Conservation (phyloP, 2,113 vertebrate species). For the Sapayoa aenigma region DNA sequence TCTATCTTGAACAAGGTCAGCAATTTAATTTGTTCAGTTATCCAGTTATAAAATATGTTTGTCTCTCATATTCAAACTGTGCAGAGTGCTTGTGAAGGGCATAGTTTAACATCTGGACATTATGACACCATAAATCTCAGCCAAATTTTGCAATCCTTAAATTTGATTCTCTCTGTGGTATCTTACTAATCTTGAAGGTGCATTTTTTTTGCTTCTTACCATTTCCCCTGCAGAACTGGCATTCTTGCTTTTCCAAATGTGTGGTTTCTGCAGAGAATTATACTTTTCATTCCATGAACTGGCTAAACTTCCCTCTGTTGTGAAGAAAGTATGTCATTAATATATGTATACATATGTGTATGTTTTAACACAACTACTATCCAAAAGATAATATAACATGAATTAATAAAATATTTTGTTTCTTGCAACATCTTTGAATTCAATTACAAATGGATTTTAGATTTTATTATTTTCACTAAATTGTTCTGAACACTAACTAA, state of each 20-base stretch:
- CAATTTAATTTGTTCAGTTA: background rate
- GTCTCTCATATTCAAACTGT: background rate
- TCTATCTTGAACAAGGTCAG: background rate
- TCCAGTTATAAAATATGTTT: background rate
- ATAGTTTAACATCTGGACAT: background rate
- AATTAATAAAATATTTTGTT: background rate
- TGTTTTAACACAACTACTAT: background rate
- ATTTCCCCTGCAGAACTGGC: conserved; percentile 84
- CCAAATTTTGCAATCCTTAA: background rate
- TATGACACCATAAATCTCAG: background rate
- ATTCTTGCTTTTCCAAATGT: conserved; percentile 87
- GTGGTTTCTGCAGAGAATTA: conserved; percentile 87
- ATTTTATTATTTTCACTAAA: background rate
- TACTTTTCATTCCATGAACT: conserved; percentile 97
- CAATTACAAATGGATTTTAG: background rate
- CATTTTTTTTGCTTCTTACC: conserved; percentile 73
- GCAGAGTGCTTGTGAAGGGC: background rate
- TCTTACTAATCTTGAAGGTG: background rate
- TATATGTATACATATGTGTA: background rate
- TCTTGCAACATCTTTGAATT: background rate
- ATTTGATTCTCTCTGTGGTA: background rate
- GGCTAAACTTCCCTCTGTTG: conserved; percentile 92
- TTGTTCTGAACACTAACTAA: background rate
- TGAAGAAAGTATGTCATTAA: conserved; percentile 34
- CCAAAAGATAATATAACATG: background rate